Conservation (phyloP, 2,888 invertebrate genomes). For the Frankliniella intonsa region DNA sequence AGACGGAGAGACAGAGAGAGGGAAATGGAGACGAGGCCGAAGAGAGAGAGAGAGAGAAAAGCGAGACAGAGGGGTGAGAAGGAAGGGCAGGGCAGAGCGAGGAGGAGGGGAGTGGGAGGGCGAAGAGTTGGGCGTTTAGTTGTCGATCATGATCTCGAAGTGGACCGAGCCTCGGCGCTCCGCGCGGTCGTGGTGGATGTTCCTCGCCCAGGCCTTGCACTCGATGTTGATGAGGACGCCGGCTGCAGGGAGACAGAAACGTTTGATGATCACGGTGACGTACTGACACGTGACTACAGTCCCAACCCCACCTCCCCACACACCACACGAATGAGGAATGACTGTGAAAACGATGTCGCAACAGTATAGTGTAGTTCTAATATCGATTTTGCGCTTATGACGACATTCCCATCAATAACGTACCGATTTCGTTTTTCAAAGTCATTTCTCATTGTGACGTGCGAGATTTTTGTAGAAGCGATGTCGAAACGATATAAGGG, state of each 20-base stretch:
- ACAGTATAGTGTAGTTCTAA: no score
- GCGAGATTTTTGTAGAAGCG: no score
- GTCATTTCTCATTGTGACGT: no score
- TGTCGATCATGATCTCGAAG: slow-evolving; percentile 62
- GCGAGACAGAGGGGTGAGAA: not conserved
- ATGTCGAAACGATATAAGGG: no score
- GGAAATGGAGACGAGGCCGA: no score
- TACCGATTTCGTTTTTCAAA: no score
- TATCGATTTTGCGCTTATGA: no score
- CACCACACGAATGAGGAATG: no score
- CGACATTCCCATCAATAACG: no score
- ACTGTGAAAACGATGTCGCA: no score
- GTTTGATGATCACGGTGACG: not conserved
- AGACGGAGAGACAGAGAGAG: not conserved
- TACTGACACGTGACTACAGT: no score
- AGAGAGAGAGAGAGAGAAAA: not conserved
- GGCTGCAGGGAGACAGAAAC: slow-evolving; percentile 35
- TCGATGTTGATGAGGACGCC: slow-evolving; percentile 55
- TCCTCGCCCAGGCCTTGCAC: slow-evolving; percentile 67
- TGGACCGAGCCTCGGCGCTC: slow-evolving; percentile 67
- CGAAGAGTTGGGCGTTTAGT: not conserved
- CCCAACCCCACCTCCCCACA: no score
- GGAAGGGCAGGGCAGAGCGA: not conserved
- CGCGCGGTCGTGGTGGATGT: slow-evolving; percentile 62
- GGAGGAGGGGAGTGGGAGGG: not conserved